Conservation (phyloP, 2,113 vertebrate genomes). For the Campylorhamphus procurvoides region DNA sequence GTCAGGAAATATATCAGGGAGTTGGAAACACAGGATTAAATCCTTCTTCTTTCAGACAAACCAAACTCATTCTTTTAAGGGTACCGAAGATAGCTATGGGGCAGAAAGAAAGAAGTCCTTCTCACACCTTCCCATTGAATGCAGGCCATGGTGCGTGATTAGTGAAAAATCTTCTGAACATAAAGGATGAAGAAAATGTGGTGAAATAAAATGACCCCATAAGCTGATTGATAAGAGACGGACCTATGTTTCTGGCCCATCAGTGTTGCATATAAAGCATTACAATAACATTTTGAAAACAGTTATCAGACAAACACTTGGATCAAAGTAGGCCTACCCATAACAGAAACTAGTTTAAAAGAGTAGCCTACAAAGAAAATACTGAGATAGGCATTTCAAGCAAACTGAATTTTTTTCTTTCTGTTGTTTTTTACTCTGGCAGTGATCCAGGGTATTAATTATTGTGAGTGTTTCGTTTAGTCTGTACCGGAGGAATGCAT, state of each 20-base stretch:
- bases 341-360: background rate
- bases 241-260: background rate
- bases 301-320: background rate
- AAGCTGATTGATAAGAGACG: background rate
- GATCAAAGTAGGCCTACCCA: background rate
- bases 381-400: background rate
- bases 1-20: background rate
- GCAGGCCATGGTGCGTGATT: rapidly evolving
- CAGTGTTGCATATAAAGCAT: background rate
- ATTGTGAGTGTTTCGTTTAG: background rate
- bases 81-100: background rate
- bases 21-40: background rate
- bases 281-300: background rate
- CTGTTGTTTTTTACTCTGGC: background rate
- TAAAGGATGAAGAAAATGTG: background rate
- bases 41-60: background rate
- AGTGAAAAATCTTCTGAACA: background rate
- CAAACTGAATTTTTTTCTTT: background rate
- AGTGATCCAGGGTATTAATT: background rate
- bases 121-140: background rate
- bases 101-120: background rate
- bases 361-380: background rate
- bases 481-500: background rate
- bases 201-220: background rate
- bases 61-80: background rate